Evolutionary conservation across 1,140 invertebrate species (phyloP).

Genomic region (Pogonomyrmex californicus): DNA sequence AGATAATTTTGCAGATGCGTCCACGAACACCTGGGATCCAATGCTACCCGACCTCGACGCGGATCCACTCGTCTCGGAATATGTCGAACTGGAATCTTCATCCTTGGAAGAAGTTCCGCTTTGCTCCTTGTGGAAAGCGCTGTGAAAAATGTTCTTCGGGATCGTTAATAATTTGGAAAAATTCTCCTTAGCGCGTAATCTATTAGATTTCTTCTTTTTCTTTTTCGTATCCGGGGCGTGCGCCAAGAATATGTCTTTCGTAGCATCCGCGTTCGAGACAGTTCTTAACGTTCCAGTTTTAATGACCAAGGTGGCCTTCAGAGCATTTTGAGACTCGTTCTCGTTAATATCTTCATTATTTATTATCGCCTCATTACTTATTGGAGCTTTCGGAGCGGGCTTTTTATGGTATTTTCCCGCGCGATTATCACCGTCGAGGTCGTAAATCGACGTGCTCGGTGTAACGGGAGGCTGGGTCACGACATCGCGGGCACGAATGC

Average conservation of each 20-base stretch:
- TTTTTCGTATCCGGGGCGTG: slow-evolving; percentile 56
- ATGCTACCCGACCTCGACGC: slow-evolving; percentile 79
- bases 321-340: slow-evolving; percentile 70
- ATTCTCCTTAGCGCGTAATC: slow-evolving; percentile 75
- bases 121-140: slow-evolving; percentile 81
- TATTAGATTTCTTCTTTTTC: slow-evolving; percentile 67
- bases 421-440: slow-evolving; percentile 74
- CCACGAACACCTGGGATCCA: slow-evolving; percentile 62
- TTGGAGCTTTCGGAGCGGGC: slow-evolving; percentile 81
- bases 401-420: slow-evolving; percentile 85
- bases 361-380: not conserved
- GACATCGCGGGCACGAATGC: not conserved
- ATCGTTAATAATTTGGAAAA: slow-evolving; percentile 83
- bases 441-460: slow-evolving; percentile 70
- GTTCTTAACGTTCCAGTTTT: slow-evolving; percentile 83
- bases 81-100: slow-evolving; percentile 60
- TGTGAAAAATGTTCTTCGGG: slow-evolving; percentile 83
- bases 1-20: slow-evolving; percentile 36
- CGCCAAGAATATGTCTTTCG: slow-evolving; percentile 75
- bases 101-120: slow-evolving; percentile 57
- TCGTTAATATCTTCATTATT: slow-evolving; percentile 65
- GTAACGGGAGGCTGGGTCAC: slow-evolving; percentile 14
- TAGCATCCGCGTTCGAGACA: slow-evolving; percentile 73
- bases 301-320: slow-evolving; percentile 84
- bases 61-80: slow-evolving; percentile 56